These are phyloP conservation scores for Aphodius granarius DNA, from an alignment of 2,888 invertebrate genomes.

Conservation along the genomic window DNA sequence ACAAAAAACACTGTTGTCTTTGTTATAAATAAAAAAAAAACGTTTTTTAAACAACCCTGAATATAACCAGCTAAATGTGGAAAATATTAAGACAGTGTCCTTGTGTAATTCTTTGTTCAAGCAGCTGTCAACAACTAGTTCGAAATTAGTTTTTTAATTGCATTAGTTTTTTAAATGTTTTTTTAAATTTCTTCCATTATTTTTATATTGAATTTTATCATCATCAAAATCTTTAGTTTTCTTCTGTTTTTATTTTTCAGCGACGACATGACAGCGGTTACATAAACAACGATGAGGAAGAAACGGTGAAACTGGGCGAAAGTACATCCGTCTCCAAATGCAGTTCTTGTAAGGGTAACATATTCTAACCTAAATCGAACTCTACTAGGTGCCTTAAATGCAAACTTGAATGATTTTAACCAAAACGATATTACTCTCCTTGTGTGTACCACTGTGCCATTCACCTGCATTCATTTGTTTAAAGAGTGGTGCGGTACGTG, in stretches of 20 bases:
- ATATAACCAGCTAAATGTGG: no score
- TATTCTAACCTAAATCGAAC: conserved; percentile 28
- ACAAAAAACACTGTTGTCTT: no score
- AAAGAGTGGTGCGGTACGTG: not conserved
- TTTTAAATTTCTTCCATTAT: no score
- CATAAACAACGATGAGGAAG: conserved; percentile 63
- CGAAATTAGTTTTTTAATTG: no score
- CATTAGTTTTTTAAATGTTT: no score
- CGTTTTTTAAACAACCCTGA: no score
- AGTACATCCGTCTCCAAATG: conserved; percentile 69
- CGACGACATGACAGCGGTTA: conserved; percentile 74
- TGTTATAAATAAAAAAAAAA: no score
- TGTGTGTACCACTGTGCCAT: not conserved
- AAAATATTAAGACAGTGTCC: no score
- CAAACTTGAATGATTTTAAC: conserved; percentile 12
- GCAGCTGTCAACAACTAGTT: no score
- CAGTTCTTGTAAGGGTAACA: conserved; percentile 60
- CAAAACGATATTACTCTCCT: not conserved
- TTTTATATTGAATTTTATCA: no score
- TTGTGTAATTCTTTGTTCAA: no score
- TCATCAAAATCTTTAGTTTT: not conserved
- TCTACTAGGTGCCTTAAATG: conserved; percentile 33
- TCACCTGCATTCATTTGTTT: not conserved
- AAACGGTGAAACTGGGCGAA: conserved; percentile 69
- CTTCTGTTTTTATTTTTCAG: conserved; percentile 55